Evolutionary conservation across 2,113 vertebrate species (phyloP).

Genomic region (Recurvirostra avosetta): DNA sequence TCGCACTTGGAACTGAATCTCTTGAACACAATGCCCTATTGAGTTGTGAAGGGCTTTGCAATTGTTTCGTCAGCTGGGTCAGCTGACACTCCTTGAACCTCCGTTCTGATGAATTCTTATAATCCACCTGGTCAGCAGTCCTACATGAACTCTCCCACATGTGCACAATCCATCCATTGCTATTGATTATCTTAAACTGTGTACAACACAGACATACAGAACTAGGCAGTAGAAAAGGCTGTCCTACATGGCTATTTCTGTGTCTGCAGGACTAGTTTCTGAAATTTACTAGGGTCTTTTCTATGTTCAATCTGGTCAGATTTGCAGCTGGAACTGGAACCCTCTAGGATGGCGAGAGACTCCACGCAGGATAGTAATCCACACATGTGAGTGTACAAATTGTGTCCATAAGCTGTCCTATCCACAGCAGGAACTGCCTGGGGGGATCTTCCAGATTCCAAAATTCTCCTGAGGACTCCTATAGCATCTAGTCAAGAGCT

Average conservation of each 20-base stretch:
- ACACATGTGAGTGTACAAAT: neutral
- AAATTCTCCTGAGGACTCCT: neutral
- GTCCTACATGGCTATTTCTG: neutral
- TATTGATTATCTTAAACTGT: neutral
- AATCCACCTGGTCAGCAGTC: neutral
- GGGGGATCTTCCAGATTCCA: neutral
- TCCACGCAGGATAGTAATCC: neutral
- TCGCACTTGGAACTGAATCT: neutral
- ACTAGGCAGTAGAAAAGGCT: neutral
- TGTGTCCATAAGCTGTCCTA: neutral
- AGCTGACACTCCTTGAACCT: neutral
- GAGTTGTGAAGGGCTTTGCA: neutral
- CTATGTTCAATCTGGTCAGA: neutral
- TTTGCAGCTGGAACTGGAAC: neutral
- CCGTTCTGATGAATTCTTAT: neutral
- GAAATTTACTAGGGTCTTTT: neutral
- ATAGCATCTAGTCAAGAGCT: neutral
- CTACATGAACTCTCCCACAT: accelerated
- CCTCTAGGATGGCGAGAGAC: neutral
- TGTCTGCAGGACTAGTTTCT: neutral
- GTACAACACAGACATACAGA: neutral
- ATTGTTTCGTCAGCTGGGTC: neutral
- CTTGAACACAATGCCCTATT: neutral
- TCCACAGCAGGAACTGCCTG: neutral
- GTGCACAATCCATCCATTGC: neutral